Evolutionary conservation across 2,113 vertebrate genomes (phyloP).

Genomic region (Callorhinus ursinus): DNA sequence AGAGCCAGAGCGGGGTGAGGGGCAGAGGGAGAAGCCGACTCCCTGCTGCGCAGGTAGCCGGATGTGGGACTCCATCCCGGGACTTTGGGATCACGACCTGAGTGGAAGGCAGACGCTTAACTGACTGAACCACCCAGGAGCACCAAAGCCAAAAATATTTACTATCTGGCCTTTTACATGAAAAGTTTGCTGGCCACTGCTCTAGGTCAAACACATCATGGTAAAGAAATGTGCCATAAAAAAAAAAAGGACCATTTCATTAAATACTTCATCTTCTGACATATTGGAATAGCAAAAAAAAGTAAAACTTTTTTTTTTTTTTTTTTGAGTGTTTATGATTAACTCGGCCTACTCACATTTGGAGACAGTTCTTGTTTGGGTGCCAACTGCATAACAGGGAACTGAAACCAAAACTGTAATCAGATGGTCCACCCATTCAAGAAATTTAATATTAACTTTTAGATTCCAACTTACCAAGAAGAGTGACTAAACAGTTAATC

Average conservation of each 20-base stretch:
- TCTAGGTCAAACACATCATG: neutral
- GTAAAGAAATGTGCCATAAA: neutral
- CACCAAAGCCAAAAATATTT: neutral
- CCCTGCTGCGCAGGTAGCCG: too few species aligned
- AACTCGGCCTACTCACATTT: neutral
- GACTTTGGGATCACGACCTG: neutral
- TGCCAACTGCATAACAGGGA: neutral
- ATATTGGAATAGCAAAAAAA: neutral
- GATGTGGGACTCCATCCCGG: neutral
- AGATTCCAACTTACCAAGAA: neutral
- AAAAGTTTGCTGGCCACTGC: neutral
- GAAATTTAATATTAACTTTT: neutral
- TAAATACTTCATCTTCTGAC: neutral
- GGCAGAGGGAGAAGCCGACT: neutral
- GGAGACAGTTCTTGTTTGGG: constrained; percentile 2
- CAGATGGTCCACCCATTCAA: constrained; percentile 6
- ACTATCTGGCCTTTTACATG: neutral
- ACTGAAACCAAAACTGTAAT: constrained; percentile 1
- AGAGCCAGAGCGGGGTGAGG: neutral
- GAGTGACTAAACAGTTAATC: neutral
- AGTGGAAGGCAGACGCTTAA: neutral
- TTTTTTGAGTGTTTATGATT: neutral
- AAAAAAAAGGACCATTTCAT: neutral
- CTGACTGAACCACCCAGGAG: neutral
- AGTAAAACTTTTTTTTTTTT: neutral